These are phyloP conservation scores for Cheilosia vulpina DNA, from an alignment of 2,888 invertebrate species.

Conservation along the genomic window DNA sequence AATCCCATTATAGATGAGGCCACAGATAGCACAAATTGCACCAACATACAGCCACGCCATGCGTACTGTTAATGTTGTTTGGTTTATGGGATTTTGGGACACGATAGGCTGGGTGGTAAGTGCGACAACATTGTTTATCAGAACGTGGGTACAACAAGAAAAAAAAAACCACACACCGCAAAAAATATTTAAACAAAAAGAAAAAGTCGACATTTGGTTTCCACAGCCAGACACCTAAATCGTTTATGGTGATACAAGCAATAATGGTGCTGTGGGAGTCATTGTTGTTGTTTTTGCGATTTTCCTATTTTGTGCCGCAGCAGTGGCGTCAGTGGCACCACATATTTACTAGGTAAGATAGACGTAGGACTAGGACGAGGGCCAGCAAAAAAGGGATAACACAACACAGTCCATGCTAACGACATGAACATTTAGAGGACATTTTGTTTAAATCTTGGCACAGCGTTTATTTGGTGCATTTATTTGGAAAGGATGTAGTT, in stretches of 20 bases:
- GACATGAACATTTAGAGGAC: slow-evolving; percentile 59
- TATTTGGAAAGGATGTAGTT: slow-evolving; percentile 10
- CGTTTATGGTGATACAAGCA: slow-evolving; percentile 63
- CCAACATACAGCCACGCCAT: slow-evolving; percentile 49
- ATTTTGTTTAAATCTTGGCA: slow-evolving; percentile 27
- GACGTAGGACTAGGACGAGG: not conserved
- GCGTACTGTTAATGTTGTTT: slow-evolving; percentile 70
- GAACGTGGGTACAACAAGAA: slow-evolving; percentile 13
- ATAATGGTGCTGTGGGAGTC: slow-evolving; percentile 63
- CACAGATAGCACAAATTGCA: slow-evolving; percentile 79
- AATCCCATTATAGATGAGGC: slow-evolving; percentile 82
- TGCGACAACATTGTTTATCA: slow-evolving; percentile 71
- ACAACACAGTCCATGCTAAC: slow-evolving; percentile 37
- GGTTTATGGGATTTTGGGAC: slow-evolving; percentile 71
- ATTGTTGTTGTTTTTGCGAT: slow-evolving; percentile 42
- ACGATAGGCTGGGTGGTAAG: slow-evolving; percentile 66
- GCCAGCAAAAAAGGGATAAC: slow-evolving; percentile 19
- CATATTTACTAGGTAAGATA: slow-evolving; percentile 28
- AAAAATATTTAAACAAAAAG: slow-evolving; percentile 63
- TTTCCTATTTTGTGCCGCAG: slow-evolving; percentile 18
- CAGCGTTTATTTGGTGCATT: slow-evolving; percentile 33
- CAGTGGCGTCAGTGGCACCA: slow-evolving; percentile 50
- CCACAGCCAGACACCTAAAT: slow-evolving; percentile 68
- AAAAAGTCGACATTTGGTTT: slow-evolving; percentile 66
- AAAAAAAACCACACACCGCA: slow-evolving; percentile 32